Percentiles rank a stretch among this genome's conserved stretches.
These are phyloP conservation scores for Lasiommata megera DNA, from an alignment of 2,888 invertebrate species.

Conservation along the genomic window DNA sequence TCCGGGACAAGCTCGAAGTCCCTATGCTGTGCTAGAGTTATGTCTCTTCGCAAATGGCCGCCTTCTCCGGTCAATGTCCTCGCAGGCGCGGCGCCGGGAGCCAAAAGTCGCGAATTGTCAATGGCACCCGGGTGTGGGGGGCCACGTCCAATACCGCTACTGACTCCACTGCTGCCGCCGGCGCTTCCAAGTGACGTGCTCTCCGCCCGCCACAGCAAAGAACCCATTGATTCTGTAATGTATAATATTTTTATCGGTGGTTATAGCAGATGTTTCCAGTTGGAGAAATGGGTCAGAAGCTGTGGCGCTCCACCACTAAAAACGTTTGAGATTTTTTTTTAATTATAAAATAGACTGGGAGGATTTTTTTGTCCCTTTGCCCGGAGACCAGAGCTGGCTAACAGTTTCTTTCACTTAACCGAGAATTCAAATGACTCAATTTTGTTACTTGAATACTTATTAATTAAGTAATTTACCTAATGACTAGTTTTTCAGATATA, in stretches of 20 bases:
- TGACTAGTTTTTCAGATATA: too few species aligned
- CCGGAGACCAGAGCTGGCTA: too few species aligned
- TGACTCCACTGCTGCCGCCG: conserved; percentile 84
- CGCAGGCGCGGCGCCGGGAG: conserved; percentile 59
- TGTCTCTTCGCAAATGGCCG: conserved; percentile 88
- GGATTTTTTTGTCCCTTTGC: too few species aligned
- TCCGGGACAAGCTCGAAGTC: conserved; percentile 95
- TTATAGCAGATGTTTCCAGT: too few species aligned
- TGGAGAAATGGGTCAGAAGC: too few species aligned
- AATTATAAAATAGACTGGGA: too few species aligned
- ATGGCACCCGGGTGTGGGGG: conserved; percentile 85
- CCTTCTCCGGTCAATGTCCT: conserved; percentile 92
- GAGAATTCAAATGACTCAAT: too few species aligned
- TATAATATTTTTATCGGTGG: too few species aligned
- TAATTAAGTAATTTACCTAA: too few species aligned
- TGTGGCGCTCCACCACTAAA: too few species aligned
- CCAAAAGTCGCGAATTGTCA: conserved; percentile 87
- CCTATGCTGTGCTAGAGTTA: conserved; percentile 86
- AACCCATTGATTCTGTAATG: conserved; percentile 83
- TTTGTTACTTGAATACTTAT: not conserved
- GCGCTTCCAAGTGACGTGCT: conserved; percentile 84
- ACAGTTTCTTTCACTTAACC: too few species aligned
- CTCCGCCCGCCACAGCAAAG: conserved; percentile 80
- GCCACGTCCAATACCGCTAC: conserved; percentile 58
- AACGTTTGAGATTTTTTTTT: too few species aligned